Conservation (phyloP, 2,888 invertebrate genomes). For the Steromphala cineraria region DNA sequence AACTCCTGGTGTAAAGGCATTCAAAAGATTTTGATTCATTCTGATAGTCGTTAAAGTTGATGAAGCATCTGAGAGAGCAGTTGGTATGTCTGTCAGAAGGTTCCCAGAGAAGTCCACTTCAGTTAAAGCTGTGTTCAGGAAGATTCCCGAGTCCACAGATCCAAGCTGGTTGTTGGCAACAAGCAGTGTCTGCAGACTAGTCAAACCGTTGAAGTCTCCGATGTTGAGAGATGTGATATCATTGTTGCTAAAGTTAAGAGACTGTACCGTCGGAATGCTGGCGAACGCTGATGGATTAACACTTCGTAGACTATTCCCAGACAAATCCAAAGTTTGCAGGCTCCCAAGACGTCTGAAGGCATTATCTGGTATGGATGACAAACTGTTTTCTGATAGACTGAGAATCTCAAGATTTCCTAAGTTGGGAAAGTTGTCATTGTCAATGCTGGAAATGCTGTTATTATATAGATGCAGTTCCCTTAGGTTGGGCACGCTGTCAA, state of each 20-base stretch:
- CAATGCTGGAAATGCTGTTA: conserved; percentile 21
- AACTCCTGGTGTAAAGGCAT: neutral
- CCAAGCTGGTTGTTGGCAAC: conserved; percentile 40
- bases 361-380: conserved; percentile 34
- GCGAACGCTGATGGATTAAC: neutral
- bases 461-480: conserved; percentile 2
- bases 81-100: neutral
- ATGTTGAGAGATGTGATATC: conserved; percentile 43
- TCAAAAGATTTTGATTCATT: neutral
- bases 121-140: neutral
- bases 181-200: conserved; percentile 45
- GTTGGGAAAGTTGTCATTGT: neutral
- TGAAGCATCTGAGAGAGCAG: neutral
- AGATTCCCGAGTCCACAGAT: neutral
- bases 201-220: conserved; percentile 42
- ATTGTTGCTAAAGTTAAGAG: conserved; percentile 44
- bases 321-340: conserved; percentile 35
- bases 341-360: conserved; percentile 40
- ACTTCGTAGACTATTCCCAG: conserved; percentile 39
- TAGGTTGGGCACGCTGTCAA: conserved; percentile 35
- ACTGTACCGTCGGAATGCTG: conserved; percentile 29
- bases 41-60: neutral
- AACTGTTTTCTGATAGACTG: conserved; percentile 47
- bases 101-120: neutral
- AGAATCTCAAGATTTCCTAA: conserved; percentile 34